Conservation (phyloP, 2,113 vertebrate genomes). For the Garra rufa region DNA sequence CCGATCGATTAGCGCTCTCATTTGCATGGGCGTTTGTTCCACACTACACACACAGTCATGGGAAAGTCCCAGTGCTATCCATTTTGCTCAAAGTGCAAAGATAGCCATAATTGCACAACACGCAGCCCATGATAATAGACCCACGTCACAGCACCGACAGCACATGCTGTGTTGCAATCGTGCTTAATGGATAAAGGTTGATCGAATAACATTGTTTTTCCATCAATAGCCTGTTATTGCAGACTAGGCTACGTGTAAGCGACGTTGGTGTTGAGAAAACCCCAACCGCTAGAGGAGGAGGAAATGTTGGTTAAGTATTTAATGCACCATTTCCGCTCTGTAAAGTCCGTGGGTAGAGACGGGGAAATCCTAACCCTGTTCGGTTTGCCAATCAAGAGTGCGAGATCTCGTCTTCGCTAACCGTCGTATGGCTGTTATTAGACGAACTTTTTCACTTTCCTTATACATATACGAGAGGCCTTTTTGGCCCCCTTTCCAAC, state of each 20-base stretch:
- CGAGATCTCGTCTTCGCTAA: constrained; percentile 33
- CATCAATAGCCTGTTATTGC: constrained; percentile 33
- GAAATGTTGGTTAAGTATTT: constrained; percentile 65
- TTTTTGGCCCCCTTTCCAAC: neutral
- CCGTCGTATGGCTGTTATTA: constrained; percentile 25
- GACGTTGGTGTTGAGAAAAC: constrained; percentile 59
- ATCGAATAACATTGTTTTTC: constrained; percentile 46
- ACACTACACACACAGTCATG: constrained; percentile 52
- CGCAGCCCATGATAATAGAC: constrained; percentile 38
- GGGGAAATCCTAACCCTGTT: constrained; percentile 63
- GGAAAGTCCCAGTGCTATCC: constrained; percentile 61
- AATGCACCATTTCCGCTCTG: constrained; percentile 67
- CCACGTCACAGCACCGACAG: constrained; percentile 25
- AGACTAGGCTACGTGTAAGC: constrained; percentile 31
- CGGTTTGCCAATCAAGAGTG: constrained; percentile 49
- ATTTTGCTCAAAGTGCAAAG: constrained; percentile 28
- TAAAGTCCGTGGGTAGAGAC: constrained; percentile 65
- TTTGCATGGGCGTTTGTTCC: constrained; percentile 65
- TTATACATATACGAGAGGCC: neutral
- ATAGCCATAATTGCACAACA: constrained; percentile 42
- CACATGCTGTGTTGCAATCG: constrained; percentile 14
- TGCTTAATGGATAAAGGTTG: constrained; percentile 17
- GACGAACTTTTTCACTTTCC: neutral
- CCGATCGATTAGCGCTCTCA: constrained; percentile 44
- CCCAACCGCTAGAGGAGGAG: constrained; percentile 61